Conservation (phyloP, 2,113 vertebrate species). For the Onychostoma macrolepis region DNA sequence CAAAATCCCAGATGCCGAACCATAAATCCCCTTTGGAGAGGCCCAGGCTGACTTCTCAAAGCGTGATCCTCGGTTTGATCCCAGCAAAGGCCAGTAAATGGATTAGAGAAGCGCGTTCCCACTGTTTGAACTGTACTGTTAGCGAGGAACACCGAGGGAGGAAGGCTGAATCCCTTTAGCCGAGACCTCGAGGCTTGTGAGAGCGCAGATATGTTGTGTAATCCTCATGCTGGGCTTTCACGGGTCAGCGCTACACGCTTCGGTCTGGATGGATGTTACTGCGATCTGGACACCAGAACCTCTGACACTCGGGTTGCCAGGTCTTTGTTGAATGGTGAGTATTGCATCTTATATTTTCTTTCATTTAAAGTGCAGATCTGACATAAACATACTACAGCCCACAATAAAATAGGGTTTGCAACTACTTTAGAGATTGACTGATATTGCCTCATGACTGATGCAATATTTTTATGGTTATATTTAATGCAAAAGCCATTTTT, state of each 20-base stretch:
- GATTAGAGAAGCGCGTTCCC: background rate
- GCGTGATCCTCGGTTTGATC: background rate
- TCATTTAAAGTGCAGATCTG: background rate
- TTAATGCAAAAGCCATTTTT: background rate
- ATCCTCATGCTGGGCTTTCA: conserved; percentile 4
- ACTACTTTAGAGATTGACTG: background rate
- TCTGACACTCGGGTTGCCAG: background rate
- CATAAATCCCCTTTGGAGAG: background rate
- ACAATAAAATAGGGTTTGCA: background rate
- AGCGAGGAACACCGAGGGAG: background rate
- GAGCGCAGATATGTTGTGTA: background rate
- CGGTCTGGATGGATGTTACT: background rate
- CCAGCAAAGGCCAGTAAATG: conserved; percentile 22
- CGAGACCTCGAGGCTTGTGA: background rate
- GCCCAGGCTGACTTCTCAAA: background rate
- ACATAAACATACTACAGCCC: background rate
- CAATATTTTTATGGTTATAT: background rate
- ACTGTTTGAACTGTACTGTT: background rate
- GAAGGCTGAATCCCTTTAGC: background rate
- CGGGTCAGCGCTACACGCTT: background rate
- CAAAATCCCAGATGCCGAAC: background rate
- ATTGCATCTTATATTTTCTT: background rate
- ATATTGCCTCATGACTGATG: background rate
- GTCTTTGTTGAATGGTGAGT: background rate
- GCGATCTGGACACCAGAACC: background rate